phyloP scores from a whole-genome alignment of 1,140 invertebrate species.

The Eubasilissa regina region DNA sequence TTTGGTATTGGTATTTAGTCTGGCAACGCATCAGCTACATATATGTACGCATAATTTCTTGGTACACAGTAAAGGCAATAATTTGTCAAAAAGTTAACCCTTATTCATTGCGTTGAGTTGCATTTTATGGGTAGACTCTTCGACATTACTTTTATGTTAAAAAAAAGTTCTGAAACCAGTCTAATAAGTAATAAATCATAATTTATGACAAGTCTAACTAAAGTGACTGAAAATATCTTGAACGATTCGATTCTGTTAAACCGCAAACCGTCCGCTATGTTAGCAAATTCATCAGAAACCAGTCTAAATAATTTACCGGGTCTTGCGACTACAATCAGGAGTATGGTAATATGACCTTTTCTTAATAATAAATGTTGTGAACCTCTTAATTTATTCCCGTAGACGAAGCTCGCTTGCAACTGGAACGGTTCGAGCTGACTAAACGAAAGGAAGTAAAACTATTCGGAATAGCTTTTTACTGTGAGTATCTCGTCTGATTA shows the following conservation, averaged over 20 bases:
- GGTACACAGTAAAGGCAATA: no score
- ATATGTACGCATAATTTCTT: no score
- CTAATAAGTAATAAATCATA: no score
- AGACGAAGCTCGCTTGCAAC: conserved; percentile 16
- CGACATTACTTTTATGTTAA: no score
- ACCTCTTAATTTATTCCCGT: conserved; percentile 26
- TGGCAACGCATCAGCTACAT: no score
- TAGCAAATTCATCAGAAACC: conserved; percentile 1
- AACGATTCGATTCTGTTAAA: neutral
- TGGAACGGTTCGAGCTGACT: conserved; percentile 16
- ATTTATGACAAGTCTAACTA: no score
- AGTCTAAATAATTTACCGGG: conserved; percentile 5
- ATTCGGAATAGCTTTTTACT: conserved; percentile 21
- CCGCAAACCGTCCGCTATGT: neutral
- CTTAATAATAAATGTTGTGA: conserved; percentile 25
- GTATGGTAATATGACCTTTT: conserved; percentile 27
- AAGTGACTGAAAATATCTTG: no score
- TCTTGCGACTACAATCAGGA: conserved; percentile 1
- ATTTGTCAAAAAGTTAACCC: no score
- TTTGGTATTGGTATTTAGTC: no score
- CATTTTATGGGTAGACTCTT: no score
- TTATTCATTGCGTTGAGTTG: no score
- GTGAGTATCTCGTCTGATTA: conserved; percentile 14
- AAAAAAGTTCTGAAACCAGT: no score
- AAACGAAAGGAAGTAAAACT: conserved; percentile 34